These are phyloP conservation scores for Lineus longissimus DNA, from an alignment of 1,140 invertebrate species.

Conservation along the genomic window DNA sequence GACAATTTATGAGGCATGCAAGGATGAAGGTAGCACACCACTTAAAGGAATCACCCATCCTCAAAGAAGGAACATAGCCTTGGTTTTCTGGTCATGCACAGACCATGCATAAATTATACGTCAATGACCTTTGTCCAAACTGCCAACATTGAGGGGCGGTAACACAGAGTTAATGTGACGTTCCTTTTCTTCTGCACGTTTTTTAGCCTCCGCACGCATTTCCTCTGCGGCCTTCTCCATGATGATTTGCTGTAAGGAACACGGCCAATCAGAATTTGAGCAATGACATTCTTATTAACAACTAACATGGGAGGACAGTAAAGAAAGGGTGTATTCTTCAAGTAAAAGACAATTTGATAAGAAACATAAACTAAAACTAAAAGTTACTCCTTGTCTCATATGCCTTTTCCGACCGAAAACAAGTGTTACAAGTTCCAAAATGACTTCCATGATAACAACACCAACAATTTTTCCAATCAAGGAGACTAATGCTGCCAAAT, in stretches of 20 bases:
- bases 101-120: too few relatives aligned
- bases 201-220: conserved; percentile 98
- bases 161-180: conserved; percentile 89
- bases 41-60: too few relatives aligned
- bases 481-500: too few relatives aligned
- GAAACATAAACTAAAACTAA: conserved; percentile 14
- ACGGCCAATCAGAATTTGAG: not conserved
- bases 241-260: conserved; percentile 70
- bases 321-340: not conserved
- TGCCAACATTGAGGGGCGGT: conserved; percentile 84
- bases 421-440: too few relatives aligned
- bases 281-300: not conserved
- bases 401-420: too few relatives aligned
- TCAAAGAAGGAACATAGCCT: too few relatives aligned
- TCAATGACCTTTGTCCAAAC: conserved; percentile 75
- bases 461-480: too few relatives aligned
- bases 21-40: too few relatives aligned
- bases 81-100: too few relatives aligned
- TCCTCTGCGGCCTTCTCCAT: conserved; percentile 99
- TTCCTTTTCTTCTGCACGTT: conserved; percentile 95
- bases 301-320: not conserved
- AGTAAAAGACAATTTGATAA: conserved; percentile 1
- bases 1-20: too few relatives aligned
- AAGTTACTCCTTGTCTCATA: too few relatives aligned
- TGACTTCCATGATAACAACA: too few relatives aligned